Conservation (phyloP, 2,797 vertebrate species). For the Megaceryle alcyon region DNA sequence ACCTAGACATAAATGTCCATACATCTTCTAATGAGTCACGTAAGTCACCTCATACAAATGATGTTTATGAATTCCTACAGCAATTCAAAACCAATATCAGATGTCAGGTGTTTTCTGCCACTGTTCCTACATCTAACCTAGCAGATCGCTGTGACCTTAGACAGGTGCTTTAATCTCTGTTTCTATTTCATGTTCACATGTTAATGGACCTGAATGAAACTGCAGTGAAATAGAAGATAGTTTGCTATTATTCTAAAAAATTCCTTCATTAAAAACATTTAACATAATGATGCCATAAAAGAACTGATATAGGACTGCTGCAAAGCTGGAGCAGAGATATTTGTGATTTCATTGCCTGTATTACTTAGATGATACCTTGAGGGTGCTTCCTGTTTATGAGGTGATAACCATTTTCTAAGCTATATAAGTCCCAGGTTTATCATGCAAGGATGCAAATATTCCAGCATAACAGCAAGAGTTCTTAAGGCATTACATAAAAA, state of each 20-base stretch:
- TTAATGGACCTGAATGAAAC: conserved; percentile 50
- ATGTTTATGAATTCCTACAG: neutral
- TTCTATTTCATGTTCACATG: neutral
- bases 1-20: neutral
- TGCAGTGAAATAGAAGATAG: conserved; percentile 51
- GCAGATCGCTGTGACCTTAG: neutral
- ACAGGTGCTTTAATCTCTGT: neutral
- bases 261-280: conserved; percentile 56
- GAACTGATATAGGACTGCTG: conserved; percentile 29
- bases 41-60: neutral
- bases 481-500: neutral
- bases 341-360: conserved; percentile 30
- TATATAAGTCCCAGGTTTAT: conserved; percentile 50
- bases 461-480: neutral
- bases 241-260: conserved; percentile 65
- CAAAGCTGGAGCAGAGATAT: conserved; percentile 39
- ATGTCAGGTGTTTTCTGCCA: neutral
- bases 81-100: neutral
- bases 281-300: conserved; percentile 65
- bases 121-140: neutral
- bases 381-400: conserved; percentile 65
- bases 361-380: conserved; percentile 62
- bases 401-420: conserved; percentile 60
- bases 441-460: conserved; percentile 41
- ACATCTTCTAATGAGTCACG: neutral